phyloP scores from a whole-genome alignment of 2,797 vertebrate genomes.

The Anabas testudineus region DNA sequence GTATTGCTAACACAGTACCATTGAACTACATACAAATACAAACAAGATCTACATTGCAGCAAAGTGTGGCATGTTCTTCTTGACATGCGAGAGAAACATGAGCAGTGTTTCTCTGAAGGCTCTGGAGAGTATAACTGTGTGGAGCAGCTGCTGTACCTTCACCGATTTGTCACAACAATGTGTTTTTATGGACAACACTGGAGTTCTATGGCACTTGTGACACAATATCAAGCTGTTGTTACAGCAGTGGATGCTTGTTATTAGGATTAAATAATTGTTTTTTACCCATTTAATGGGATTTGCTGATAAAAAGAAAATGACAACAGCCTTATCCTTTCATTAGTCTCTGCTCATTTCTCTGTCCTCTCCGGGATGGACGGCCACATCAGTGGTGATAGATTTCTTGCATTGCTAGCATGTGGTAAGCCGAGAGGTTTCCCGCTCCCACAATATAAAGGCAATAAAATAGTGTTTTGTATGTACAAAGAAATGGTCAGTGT shows the following conservation, averaged over 20 bases:
- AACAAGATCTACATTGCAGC: neutral
- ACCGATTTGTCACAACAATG: neutral
- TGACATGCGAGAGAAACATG: neutral
- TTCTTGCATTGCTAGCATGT: slow-evolving; percentile 60
- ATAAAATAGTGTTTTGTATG: slow-evolving; percentile 75
- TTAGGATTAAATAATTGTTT: neutral
- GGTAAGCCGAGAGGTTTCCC: slow-evolving; percentile 24
- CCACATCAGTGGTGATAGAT: slow-evolving; percentile 45
- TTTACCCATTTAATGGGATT: neutral
- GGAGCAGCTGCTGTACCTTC: neutral
- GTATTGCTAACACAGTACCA: neutral
- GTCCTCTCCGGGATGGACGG: slow-evolving; percentile 54
- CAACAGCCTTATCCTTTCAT: slow-evolving; percentile 20
- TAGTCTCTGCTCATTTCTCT: slow-evolving; percentile 22
- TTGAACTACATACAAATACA: neutral
- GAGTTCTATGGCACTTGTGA: neutral
- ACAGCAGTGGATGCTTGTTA: neutral
- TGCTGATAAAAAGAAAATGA: slow-evolving; percentile 5
- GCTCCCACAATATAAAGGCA: slow-evolving; percentile 51
- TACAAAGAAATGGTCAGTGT: slow-evolving; percentile 67
- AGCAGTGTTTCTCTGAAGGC: neutral
- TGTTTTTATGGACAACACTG: neutral
- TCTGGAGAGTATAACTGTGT: neutral
- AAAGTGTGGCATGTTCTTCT: neutral
- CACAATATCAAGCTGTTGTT: neutral